Evolutionary conservation across 2,888 invertebrate genomes (phyloP), one percentile per base, ranked within the genome.

Genomic region (Cephus rjabovi): DNA sequence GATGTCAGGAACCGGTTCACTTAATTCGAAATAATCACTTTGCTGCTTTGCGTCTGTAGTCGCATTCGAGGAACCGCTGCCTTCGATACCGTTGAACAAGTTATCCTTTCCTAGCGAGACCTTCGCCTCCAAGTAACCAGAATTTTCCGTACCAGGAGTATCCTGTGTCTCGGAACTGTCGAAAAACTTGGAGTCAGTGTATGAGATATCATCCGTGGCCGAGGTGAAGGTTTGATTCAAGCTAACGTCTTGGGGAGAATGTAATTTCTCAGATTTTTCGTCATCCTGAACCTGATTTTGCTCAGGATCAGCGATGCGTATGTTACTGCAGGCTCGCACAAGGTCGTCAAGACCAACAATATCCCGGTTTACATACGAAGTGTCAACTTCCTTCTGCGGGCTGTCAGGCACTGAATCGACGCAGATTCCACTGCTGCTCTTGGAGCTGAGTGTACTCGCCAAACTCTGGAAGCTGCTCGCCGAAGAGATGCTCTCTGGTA

Each of bases 391-490:
- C n/a, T 82, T 82, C n/a, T 83, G 81, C 4, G 88, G 86, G 71
- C 81, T 87, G 11, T 79, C 82, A 9, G 82, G 75, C 3, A 71
- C 56, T 9, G 83, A 84, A 69, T 88, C 87, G 34, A 77, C 80
- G 80, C 85, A 86, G 74, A 87, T 86, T 23, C 87, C 87, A 71
- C 85, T 88, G 81, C 86, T 88, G 77, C 87, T 87, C 76, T 89
- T 90, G 23, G 84, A 86, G 77, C 88, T 89, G 12, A 86, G 79
- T 4, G 84, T 89, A 73, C 88, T 88, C 34, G 83, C 83, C 69
- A 90, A 81, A 77, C 90, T 91, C 69, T 87, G 90, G 78, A 89
- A 88, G 75, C 90, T 90, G 81, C 90, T 89, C 15, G 88, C 88
- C 73, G 90, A 89, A 1, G 90, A 90, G 15, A 90, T 77, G 78